These are phyloP conservation scores for Eremobia ochroleuca DNA, from an alignment of 2,888 invertebrate genomes.

Conservation along the genomic window DNA sequence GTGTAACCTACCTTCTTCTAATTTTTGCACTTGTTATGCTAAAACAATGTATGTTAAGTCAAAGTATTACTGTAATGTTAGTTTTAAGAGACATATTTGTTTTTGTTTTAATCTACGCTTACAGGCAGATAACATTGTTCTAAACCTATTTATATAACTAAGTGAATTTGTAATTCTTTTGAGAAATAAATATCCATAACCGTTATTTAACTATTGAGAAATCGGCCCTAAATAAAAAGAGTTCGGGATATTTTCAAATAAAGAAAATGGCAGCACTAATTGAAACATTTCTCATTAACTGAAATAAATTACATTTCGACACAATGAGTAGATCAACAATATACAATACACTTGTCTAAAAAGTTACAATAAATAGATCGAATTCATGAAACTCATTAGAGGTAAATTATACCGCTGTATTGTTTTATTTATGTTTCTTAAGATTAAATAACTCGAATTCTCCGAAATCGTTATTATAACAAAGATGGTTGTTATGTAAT, in stretches of 20 bases:
- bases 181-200: too few relatives aligned
- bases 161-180: too few relatives aligned
- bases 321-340: background rate
- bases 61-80: too few relatives aligned
- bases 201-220: background rate
- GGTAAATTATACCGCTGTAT: background rate
- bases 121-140: too few relatives aligned
- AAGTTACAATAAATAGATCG: background rate
- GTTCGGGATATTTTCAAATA: background rate
- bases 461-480: slow-evolving; percentile 3
- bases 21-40: too few relatives aligned
- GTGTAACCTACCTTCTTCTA: too few relatives aligned
- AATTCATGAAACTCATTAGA: slow-evolving; percentile 21
- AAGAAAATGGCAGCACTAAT: too few relatives aligned
- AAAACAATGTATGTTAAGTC: too few relatives aligned
- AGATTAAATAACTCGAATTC: background rate
- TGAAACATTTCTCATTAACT: background rate
- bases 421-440: background rate
- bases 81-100: too few relatives aligned
- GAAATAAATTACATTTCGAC: background rate
- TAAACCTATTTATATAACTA: too few relatives aligned
- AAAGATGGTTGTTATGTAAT: slow-evolving; percentile 12
- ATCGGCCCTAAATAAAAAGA: background rate
- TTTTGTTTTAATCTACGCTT: too few relatives aligned
- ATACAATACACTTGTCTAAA: background rate